Conservation (phyloP, 2,113 vertebrate species). For the Condylura cristata region DNA sequence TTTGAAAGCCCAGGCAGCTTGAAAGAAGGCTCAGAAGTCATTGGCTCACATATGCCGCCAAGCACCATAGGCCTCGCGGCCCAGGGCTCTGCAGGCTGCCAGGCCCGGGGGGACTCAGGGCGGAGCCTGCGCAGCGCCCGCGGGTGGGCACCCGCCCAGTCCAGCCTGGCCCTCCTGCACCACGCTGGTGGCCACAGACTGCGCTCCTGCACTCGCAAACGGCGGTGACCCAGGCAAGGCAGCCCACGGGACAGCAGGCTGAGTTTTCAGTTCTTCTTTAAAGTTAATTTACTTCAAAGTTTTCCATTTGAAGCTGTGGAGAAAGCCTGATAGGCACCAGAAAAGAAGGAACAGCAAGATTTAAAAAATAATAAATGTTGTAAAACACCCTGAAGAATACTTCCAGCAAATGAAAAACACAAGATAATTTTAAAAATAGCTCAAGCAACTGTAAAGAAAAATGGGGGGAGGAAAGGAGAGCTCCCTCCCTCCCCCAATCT, state of each 20-base stretch:
- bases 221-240: not conserved
- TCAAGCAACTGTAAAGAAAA: not conserved
- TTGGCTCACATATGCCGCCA: not conserved
- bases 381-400: not conserved
- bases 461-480: not conserved
- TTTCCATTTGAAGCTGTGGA: constrained; percentile 48
- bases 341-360: not conserved
- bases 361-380: not conserved
- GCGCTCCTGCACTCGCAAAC: not conserved
- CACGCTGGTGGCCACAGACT: not conserved
- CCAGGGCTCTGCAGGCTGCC: not conserved
- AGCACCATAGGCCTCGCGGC: not conserved
- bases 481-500: not conserved
- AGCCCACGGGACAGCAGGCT: not conserved
- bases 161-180: not conserved
- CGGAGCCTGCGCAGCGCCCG: not conserved
- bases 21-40: constrained; percentile 56
- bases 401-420: not conserved
- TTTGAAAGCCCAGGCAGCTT: constrained; percentile 73
- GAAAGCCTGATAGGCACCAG: not conserved
- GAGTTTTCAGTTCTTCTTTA: constrained; percentile 45
- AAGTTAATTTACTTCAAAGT: constrained; percentile 55
- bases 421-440: not conserved
- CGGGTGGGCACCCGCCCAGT: not conserved
- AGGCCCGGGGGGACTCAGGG: not conserved